These are phyloP conservation scores for Echiichthys vipera DNA, from an alignment of 2,797 vertebrate species.

Conservation along the genomic window DNA sequence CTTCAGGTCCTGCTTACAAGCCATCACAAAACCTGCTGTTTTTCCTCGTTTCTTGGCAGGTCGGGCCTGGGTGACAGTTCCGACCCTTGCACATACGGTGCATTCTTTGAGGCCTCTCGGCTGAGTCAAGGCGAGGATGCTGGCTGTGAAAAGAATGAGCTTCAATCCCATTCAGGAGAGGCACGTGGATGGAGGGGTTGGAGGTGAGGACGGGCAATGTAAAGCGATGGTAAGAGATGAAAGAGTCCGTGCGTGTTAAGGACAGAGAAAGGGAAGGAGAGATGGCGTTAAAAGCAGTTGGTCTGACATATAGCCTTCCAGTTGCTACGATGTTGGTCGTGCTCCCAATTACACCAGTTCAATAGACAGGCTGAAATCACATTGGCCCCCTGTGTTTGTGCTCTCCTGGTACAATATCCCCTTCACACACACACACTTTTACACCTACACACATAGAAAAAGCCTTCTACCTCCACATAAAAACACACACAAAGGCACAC, in stretches of 20 bases:
- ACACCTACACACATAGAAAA: conserved; percentile 60
- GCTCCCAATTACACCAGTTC: conserved; percentile 83
- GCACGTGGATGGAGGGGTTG: conserved; percentile 53
- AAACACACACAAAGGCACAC: conserved; percentile 49
- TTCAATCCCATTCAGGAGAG: conserved; percentile 61
- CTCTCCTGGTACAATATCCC: conserved; percentile 62
- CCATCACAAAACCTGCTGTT: conserved; percentile 67
- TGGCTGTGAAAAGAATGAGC: conserved; percentile 62
- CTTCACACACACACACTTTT: conserved; percentile 57
- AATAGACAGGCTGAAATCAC: conserved; percentile 75
- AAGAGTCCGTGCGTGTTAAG: conserved; percentile 39
- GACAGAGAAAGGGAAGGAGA: conserved; percentile 48
- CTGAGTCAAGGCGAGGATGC: conserved; percentile 30
- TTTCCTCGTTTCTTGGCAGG: conserved; percentile 39
- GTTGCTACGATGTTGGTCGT: conserved; percentile 54
- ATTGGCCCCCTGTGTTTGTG: conserved; percentile 54
- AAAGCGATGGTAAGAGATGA: conserved; percentile 60
- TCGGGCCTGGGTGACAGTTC: conserved; percentile 19
- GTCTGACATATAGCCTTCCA: conserved; percentile 69
- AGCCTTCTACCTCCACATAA: conserved; percentile 50
- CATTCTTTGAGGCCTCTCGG: conserved; percentile 39
- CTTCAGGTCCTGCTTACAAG: conserved; percentile 61
- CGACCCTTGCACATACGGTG: not conserved
- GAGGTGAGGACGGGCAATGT: conserved; percentile 67
- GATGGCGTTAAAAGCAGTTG: conserved; percentile 67